These are phyloP conservation scores for Sebastes miniatus DNA, from an alignment of 2,797 vertebrate genomes.

Conservation along the genomic window DNA sequence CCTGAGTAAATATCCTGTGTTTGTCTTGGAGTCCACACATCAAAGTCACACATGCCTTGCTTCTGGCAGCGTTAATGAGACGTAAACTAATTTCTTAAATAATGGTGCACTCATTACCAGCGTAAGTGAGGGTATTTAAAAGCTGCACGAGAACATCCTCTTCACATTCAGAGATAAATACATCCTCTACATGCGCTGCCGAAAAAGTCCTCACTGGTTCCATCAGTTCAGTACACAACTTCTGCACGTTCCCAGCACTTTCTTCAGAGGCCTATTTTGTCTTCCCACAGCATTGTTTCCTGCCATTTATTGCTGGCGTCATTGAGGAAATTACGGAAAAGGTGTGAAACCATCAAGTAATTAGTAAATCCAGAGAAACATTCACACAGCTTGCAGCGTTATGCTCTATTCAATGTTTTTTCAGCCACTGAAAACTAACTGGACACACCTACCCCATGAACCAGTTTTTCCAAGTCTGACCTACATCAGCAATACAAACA, in stretches of 20 bases:
- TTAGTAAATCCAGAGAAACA: background rate
- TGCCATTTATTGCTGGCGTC: background rate
- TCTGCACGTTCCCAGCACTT: background rate
- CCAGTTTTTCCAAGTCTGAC: slow-evolving; percentile 78
- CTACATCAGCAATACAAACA: slow-evolving; percentile 78
- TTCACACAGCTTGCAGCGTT: slow-evolving; percentile 8
- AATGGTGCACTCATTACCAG: background rate
- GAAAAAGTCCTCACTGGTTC: background rate
- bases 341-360: slow-evolving; percentile 6
- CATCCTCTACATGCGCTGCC: background rate
- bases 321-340: slow-evolving; percentile 24
- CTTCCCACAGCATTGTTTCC: background rate
- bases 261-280: background rate
- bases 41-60: slow-evolving; percentile 28
- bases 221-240: background rate
- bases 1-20: slow-evolving; percentile 73
- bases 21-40: slow-evolving; percentile 53
- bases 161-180: background rate
- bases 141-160: background rate
- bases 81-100: slow-evolving; percentile 9
- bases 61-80: slow-evolving; percentile 17
- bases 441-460: slow-evolving; percentile 77
- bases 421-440: slow-evolving; percentile 32
- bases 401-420: slow-evolving; percentile 28
- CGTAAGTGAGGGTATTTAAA: background rate